These are phyloP conservation scores for Lycophotia porphyrea DNA, from an alignment of 2,888 invertebrate species.

Conservation along the genomic window DNA sequence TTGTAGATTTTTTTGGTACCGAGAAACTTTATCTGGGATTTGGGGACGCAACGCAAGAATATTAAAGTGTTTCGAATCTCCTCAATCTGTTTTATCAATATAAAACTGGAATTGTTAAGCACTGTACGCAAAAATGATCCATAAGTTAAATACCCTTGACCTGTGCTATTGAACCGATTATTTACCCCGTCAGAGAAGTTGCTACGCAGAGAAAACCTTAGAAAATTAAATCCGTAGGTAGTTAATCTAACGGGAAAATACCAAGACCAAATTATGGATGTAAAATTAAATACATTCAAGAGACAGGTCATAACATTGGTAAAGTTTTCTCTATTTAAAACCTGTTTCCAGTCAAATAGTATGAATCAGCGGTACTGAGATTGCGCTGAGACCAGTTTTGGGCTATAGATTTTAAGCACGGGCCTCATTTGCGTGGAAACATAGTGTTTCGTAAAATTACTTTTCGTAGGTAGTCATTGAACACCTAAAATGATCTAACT, in stretches of 20 bases:
- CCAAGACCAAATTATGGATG: conserved; percentile 20
- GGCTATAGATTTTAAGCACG: conserved; percentile 71
- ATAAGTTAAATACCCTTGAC: conserved; percentile 29
- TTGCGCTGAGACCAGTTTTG: conserved; percentile 79
- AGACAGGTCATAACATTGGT: conserved; percentile 51
- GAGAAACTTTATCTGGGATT: conserved; percentile 27
- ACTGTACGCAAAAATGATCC: background rate
- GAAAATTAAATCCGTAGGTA: conserved; percentile 9
- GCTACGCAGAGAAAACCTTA: conserved; percentile 19
- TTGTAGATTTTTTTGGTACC: conserved; percentile 10
- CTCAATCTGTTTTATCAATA: background rate
- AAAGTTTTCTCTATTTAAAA: conserved; percentile 67
- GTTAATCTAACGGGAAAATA: conserved; percentile 44
- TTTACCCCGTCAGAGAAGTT: conserved; percentile 16
- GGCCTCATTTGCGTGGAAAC: conserved; percentile 70
- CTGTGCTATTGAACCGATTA: conserved; percentile 37
- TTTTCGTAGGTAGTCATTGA: conserved; percentile 7
- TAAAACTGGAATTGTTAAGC: background rate
- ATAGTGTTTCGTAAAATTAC: conserved; percentile 48
- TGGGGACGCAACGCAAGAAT: conserved; percentile 6
- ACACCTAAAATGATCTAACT: background rate
- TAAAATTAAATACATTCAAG: conserved; percentile 44
- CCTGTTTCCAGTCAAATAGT: conserved; percentile 71
- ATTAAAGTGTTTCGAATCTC: background rate
- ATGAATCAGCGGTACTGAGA: conserved; percentile 68